Percentiles rank a stretch among this genome's conserved stretches.
phyloP scores from a whole-genome alignment of 2,797 vertebrate species.

The Pelodytes ibericus region DNA sequence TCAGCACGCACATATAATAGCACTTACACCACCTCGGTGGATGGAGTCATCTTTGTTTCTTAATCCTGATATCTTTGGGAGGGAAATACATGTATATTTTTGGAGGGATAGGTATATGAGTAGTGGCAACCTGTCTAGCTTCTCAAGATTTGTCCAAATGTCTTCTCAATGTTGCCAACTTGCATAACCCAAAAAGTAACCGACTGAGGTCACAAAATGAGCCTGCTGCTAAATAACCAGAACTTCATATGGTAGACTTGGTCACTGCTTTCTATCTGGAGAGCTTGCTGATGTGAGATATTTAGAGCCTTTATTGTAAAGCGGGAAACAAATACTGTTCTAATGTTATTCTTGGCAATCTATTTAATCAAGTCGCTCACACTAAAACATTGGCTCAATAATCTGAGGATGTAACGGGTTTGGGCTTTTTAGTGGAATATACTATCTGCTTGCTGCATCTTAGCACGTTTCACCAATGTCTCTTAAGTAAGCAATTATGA shows the following conservation, averaged over 20 bases:
- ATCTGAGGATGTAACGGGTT: no score
- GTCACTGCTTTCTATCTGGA: no score
- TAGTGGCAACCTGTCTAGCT: neutral
- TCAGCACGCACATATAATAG: conserved; percentile 66
- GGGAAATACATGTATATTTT: neutral
- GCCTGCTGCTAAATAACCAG: neutral
- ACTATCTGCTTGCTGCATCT: no score
- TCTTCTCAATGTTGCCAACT: conserved; percentile 4
- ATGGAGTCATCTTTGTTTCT: conserved; percentile 10
- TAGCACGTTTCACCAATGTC: no score
- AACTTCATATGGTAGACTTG: neutral
- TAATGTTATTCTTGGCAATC: no score
- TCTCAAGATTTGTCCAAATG: neutral
- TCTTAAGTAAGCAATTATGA: no score
- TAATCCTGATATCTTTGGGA: neutral
- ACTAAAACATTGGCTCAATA: no score
- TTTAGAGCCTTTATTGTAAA: no score
- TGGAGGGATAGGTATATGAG: conserved; percentile 8
- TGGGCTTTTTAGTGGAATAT: no score
- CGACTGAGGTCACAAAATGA: neutral
- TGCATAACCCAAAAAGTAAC: neutral
- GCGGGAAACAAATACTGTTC: no score
- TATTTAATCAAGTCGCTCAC: no score
- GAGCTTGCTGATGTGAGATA: no score
- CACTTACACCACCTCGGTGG: conserved; percentile 60